Evolutionary conservation across 2,888 invertebrate genomes (phyloP).

Genomic region (Drosophila demipolita): DNA sequence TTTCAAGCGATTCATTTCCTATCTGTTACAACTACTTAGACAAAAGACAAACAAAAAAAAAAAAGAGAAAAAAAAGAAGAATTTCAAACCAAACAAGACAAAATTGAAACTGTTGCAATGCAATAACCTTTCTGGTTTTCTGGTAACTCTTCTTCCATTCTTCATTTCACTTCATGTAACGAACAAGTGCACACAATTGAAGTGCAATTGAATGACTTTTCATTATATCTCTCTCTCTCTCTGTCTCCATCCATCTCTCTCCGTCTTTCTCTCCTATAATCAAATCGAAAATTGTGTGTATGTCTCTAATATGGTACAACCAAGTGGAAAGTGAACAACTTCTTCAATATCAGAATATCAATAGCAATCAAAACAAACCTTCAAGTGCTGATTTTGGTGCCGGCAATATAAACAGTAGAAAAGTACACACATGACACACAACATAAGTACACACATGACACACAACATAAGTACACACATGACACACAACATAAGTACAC

Average conservation of each 20-base stretch:
- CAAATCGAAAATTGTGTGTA: conserved; percentile 10
- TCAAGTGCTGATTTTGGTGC: conserved; percentile 77
- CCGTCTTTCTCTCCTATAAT: conserved; percentile 8
- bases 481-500: conserved; percentile 15
- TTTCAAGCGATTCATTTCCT: conserved; percentile 28
- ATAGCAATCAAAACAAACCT: conserved; percentile 79
- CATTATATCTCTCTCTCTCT: conserved; percentile 54
- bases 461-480: conserved; percentile 46
- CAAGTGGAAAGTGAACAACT: conserved; percentile 44
- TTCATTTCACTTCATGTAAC: conserved; percentile 6
- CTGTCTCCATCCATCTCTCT: neutral
- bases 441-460: conserved; percentile 14
- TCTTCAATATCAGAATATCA: conserved; percentile 65
- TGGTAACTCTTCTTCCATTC: conserved; percentile 1
- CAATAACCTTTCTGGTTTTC: conserved; percentile 32
- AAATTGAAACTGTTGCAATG: conserved; percentile 19
- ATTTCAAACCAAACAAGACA: neutral
- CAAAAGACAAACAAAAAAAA: neutral
- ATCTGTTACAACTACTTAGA: conserved; percentile 2
- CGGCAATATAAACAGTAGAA: conserved; percentile 71
- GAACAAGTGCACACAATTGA: conserved; percentile 49
- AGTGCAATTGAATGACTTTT: conserved; percentile 73
- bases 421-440: conserved; percentile 41
- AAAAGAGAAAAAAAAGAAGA: neutral
- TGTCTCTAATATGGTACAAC: conserved; percentile 31